phyloP scores from a whole-genome alignment of 2,113 vertebrate species.

The Albula glossodonta region DNA sequence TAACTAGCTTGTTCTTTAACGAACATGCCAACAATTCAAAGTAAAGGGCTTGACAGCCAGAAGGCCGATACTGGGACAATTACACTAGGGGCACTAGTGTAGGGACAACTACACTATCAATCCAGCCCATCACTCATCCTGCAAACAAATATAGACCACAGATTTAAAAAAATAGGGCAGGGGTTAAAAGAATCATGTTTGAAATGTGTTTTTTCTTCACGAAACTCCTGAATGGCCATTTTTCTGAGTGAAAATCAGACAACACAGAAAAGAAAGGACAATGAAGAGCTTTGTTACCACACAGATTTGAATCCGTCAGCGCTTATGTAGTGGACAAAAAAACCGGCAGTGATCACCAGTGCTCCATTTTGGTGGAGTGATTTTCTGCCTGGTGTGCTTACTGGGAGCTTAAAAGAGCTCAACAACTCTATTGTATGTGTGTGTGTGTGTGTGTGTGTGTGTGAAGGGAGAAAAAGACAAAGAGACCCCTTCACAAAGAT shows the following conservation, averaged over 20 bases:
- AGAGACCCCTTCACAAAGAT: background rate
- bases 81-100: no score
- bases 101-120: background rate
- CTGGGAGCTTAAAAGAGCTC: background rate
- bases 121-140: background rate
- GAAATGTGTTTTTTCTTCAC: background rate
- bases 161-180: background rate
- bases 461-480: background rate
- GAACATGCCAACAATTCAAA: background rate
- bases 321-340: background rate
- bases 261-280: background rate
- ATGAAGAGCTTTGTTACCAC: background rate
- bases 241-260: background rate
- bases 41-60: background rate
- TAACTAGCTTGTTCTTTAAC: conserved; percentile 7
- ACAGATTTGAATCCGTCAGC: background rate
- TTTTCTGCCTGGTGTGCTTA: conserved; percentile 5
- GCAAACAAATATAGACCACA: background rate
- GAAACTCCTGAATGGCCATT: background rate
- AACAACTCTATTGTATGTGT: background rate
- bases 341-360: background rate
- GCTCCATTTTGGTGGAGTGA: conserved; percentile 4
- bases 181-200: background rate
- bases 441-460: conserved; percentile 17
- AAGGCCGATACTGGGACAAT: background rate